These are phyloP conservation scores for Pseudobourletiella spinata DNA, from an alignment of 1,140 invertebrate species.

Conservation along the genomic window DNA sequence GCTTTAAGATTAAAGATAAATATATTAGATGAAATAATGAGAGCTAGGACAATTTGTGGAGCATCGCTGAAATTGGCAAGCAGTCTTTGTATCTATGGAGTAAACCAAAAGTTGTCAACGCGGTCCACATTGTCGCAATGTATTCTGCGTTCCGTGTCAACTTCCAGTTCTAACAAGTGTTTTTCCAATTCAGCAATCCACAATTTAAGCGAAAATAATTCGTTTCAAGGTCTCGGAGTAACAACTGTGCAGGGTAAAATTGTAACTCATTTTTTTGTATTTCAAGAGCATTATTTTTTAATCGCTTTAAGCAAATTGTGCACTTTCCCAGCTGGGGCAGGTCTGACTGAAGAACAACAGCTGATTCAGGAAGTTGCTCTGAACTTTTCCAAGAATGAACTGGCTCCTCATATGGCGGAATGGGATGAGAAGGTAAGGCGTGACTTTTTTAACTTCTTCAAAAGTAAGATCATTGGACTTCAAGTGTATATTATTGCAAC, in stretches of 20 bases:
- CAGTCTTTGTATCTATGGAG: too few species aligned
- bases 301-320: neutral
- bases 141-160: too few species aligned
- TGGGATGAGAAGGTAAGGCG: conserved; percentile 54
- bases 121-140: too few species aligned
- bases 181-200: too few species aligned
- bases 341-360: conserved; percentile 48
- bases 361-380: conserved; percentile 50
- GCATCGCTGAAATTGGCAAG: too few species aligned
- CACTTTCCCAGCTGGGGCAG: conserved; percentile 41
- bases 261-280: neutral
- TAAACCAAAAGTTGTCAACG: too few species aligned
- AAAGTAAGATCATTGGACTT: too few species aligned
- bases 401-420: conserved; percentile 51
- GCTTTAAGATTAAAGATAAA: too few species aligned
- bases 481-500: neutral
- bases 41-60: too few species aligned
- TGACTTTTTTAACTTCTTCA: neutral
- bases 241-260: neutral
- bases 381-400: conserved; percentile 52
- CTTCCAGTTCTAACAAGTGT: too few species aligned
- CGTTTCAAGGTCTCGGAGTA: neutral
- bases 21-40: too few species aligned
- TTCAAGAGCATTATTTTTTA: neutral
- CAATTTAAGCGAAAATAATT: too few species aligned